A percentile compares a stretch with the other conserved stretches of the same genome.
Evolutionary conservation across 2,888 invertebrate species (phyloP).

Genomic region (Trypoxylon attenuatum): DNA sequence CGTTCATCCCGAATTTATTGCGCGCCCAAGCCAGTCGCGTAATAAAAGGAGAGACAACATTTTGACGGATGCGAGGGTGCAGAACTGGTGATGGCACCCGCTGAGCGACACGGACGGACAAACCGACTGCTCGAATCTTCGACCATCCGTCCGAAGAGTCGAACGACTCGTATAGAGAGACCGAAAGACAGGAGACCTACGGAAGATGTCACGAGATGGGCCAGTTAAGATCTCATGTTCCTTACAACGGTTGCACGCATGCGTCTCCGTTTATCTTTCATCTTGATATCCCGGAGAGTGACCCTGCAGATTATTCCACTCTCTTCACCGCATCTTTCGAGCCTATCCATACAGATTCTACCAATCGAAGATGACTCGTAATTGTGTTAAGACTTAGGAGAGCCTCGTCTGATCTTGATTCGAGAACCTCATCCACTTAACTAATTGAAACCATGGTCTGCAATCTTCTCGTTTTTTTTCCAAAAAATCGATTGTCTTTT

Average conservation of each 20-base stretch:
- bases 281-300: conserved; percentile 55
- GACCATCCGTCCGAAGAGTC: conserved; percentile 33
- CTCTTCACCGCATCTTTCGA: conserved; percentile 11
- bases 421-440: not conserved
- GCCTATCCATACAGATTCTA: not conserved
- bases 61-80: conserved; percentile 72
- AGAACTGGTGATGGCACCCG: conserved; percentile 72
- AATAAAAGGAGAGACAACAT: conserved; percentile 57
- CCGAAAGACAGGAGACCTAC: conserved; percentile 55
- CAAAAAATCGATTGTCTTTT: too few relatives aligned
- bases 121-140: too few relatives aligned
- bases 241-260: conserved; percentile 55
- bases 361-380: conserved; percentile 14
- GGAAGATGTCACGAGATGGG: conserved; percentile 64
- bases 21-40: conserved; percentile 44
- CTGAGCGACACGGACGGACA: conserved; percentile 68
- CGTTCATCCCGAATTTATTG: conserved; percentile 54
- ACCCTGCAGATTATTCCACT: conserved; percentile 42
- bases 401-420: not conserved
- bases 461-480: too few relatives aligned
- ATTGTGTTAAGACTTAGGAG: conserved; percentile 17
- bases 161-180: conserved; percentile 49
- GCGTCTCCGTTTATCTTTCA: conserved; percentile 56
- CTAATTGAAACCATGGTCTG: too few relatives aligned
- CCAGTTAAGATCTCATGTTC: conserved; percentile 70